phyloP scores from a whole-genome alignment of 2,113 vertebrate genomes.

The Centropus bengalensis region DNA sequence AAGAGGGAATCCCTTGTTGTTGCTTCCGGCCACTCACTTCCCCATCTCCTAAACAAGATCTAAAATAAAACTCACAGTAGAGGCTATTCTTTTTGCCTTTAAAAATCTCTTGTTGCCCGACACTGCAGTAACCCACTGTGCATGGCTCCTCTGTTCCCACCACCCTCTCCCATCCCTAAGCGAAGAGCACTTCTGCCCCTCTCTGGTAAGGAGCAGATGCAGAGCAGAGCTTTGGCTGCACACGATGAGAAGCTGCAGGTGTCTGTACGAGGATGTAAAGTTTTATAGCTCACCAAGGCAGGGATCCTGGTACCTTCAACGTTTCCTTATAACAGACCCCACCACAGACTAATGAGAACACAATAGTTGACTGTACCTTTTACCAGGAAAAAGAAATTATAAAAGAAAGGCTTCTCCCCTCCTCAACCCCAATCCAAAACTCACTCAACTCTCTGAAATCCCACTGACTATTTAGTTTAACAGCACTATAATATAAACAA shows the following conservation, averaged over 20 bases:
- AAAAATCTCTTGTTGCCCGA: background rate
- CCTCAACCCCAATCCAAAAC: background rate
- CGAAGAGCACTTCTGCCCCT: background rate
- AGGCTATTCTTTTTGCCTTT: background rate
- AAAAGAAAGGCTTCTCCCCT: background rate
- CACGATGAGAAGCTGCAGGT: background rate
- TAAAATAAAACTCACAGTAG: background rate
- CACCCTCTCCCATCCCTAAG: background rate
- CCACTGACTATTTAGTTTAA: background rate
- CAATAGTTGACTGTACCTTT: background rate
- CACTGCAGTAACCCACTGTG: background rate
- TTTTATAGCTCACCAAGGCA: background rate
- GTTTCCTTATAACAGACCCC: background rate
- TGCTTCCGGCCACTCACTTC: background rate
- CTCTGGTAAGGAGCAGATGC: background rate
- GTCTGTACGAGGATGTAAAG: background rate
- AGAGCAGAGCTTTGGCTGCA: background rate
- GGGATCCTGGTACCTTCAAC: background rate
- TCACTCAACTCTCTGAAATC: background rate
- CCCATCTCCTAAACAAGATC: background rate
- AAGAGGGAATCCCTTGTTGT: background rate
- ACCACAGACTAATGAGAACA: background rate
- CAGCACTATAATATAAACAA: background rate
- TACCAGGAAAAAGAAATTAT: background rate
- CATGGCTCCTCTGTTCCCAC: background rate